A percentile compares a stretch with the other conserved stretches of the same genome.
Evolutionary conservation across 2,797 vertebrate species (phyloP).

Genomic region (Sebastes glaucus): DNA sequence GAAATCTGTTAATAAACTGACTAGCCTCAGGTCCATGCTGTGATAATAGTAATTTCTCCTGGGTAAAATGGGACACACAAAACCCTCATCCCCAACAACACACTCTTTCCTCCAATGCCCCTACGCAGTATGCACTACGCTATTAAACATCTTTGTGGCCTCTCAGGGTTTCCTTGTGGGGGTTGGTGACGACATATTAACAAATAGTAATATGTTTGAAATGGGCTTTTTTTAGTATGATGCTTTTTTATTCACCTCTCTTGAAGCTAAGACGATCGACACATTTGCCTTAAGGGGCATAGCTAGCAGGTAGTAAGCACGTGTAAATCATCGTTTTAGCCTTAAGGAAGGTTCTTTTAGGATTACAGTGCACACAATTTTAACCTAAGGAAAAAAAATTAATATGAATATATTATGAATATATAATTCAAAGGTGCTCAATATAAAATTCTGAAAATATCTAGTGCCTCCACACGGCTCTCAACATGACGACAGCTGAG

Average conservation of each 20-base stretch:
- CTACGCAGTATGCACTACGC: neutral
- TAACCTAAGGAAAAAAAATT: neutral
- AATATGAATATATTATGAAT: too few relatives aligned
- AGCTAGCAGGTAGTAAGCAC: neutral
- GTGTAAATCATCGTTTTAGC: neutral
- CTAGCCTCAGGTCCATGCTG: conserved; percentile 37
- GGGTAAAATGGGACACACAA: conserved; percentile 15
- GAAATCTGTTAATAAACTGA: conserved; percentile 37
- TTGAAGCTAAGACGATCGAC: neutral
- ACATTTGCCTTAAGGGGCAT: neutral
- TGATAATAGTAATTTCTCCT: conserved; percentile 42
- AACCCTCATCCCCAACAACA: neutral
- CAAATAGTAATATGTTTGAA: neutral
- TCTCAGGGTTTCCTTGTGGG: neutral
- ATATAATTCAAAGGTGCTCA: neutral
- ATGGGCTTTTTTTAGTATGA: neutral
- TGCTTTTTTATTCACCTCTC: neutral
- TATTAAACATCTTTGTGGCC: conserved; percentile 1
- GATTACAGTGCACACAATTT: neutral
- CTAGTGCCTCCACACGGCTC: neutral
- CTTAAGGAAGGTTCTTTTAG: neutral
- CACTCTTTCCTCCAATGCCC: neutral
- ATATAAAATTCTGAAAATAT: neutral
- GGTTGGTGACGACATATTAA: neutral
- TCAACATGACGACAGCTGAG: neutral